A percentile compares a stretch with the other conserved stretches of the same genome.
These are phyloP conservation scores for Spheniscus humboldti DNA, from an alignment of 2,797 vertebrate species.

Conservation along the genomic window DNA sequence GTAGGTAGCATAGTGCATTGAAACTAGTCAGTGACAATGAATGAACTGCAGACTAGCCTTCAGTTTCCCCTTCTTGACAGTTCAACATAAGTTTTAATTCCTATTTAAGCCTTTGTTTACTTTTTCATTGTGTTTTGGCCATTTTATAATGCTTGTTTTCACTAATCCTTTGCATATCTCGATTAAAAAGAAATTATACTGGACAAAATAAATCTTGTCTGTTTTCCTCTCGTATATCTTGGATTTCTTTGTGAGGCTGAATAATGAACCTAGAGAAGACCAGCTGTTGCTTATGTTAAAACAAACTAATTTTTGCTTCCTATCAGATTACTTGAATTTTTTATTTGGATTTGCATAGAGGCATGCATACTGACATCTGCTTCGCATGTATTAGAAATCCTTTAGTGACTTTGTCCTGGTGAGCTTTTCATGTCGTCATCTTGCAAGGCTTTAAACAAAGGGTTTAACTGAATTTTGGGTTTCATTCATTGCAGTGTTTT, in stretches of 20 bases:
- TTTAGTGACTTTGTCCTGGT: neutral
- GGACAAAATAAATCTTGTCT: neutral
- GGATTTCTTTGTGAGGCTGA: neutral
- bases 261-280: neutral
- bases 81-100: neutral
- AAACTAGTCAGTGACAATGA: neutral
- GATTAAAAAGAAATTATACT: neutral
- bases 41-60: neutral
- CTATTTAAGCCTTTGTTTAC: neutral
- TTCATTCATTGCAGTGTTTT: neutral
- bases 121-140: neutral
- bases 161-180: neutral
- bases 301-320: slow-evolving; percentile 33
- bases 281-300: slow-evolving; percentile 47
- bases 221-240: neutral
- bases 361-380: neutral
- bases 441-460: neutral
- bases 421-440: neutral
- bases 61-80: neutral
- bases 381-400: neutral
- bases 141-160: neutral
- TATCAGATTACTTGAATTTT: neutral
- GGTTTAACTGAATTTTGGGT: neutral
- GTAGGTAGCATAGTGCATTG: neutral
- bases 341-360: neutral